Evolutionary conservation across 1,140 invertebrate genomes (phyloP), one percentile per base, ranked within the genome.

Genomic region (Anthonomus grandis): DNA sequence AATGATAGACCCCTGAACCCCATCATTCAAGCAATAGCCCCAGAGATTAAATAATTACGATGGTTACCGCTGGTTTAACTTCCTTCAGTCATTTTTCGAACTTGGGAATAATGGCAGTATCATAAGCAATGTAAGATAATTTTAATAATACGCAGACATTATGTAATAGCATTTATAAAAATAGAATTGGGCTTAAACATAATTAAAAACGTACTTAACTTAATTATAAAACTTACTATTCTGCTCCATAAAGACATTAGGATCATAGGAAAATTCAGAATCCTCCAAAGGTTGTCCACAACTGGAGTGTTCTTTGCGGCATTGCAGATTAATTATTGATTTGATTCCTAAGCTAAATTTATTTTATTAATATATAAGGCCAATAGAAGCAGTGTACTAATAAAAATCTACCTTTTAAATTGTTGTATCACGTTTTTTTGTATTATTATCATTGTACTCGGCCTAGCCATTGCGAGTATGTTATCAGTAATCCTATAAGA

Each of bases 401-500:
- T n/a, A n/a, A n/a, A n/a, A n/a, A n/a, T n/a, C n/a, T n/a, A 88
- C 86, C 83, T 81, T 66, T 87, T 78, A 73, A 93, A 92, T 67
- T 91, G 87, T 64, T 85, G 79, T 61, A 92, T 84, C 50, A 91
- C 79, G 49, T 90, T 84, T 70, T 84, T 84, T 62, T 88, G 82
- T 27, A 83, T 74, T 42, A 93, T 89, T 39, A 81, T 75, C 12
- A 81, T 76, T 15, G 87, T 88, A 72, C 83, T 91, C 44, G 90
- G 90, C 42, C 91, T 81, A 57, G 90, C 86, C 89, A 92, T 93
- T 62, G 91, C 91, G 60, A 93, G 70, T 63, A 94, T 88, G 66
- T 91, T 85, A 59, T 90, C 86, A 10, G 90, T 93, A 57, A 93
- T 85, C 90, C 91, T 93, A 74, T 24, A 76, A 76, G 13, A 22